phyloP scores from a whole-genome alignment of 1,140 invertebrate species.

The Sarcophaga peregrina region DNA sequence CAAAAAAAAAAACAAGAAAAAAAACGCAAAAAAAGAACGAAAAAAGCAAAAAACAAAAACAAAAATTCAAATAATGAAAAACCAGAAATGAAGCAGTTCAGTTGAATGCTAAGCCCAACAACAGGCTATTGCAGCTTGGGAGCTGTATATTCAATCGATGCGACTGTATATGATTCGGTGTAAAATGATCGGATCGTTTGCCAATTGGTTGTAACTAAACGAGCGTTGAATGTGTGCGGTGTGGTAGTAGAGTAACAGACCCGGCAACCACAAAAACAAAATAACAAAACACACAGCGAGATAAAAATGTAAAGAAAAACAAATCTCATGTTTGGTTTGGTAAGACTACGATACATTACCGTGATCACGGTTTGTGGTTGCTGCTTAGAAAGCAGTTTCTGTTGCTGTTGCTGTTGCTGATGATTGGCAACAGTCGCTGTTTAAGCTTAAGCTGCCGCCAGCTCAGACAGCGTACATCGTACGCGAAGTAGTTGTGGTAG shows the following conservation, averaged over 20 bases:
- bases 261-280: neutral
- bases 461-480: too few species aligned
- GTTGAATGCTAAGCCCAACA: neutral
- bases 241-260: constrained; percentile 12
- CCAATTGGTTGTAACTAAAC: constrained; percentile 16
- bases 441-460: too few species aligned
- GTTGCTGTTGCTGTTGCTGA: constrained; percentile 49
- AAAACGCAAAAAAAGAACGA: neutral
- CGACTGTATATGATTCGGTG: constrained; percentile 1
- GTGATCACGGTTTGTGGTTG: constrained; percentile 35
- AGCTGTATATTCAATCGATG: neutral
- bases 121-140: neutral
- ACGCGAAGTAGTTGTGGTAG: too few species aligned
- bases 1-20: too few species aligned
- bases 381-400: constrained; percentile 45
- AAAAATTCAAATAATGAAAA: constrained; percentile 9
- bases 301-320: neutral
- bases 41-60: neutral
- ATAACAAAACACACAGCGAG: neutral
- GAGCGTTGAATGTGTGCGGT: neutral
- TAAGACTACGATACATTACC: neutral
- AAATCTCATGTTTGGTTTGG: neutral
- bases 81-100: constrained; percentile 20
- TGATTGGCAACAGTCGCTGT: constrained; percentile 51
- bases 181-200: constrained; percentile 36